A percentile compares a stretch with the other conserved stretches of the same genome.
phyloP scores from a whole-genome alignment of 2,113 vertebrate species.

The Marcusenius ussheri region DNA sequence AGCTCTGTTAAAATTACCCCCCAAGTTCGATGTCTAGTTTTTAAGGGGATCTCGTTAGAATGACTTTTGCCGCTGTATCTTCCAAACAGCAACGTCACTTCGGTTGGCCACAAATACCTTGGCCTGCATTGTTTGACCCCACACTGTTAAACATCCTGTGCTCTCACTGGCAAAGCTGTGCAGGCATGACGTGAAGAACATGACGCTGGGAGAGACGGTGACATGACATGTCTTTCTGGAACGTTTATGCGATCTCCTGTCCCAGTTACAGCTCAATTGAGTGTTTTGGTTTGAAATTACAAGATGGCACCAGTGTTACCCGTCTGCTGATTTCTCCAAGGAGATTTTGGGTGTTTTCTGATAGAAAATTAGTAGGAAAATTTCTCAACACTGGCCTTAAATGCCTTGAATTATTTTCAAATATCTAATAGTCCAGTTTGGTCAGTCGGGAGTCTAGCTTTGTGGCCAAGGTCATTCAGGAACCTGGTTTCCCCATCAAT shows the following conservation, averaged over 20 bases:
- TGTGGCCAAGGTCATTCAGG: neutral
- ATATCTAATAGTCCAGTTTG: neutral
- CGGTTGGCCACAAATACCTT: no score
- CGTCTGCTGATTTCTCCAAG: neutral
- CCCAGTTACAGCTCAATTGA: neutral
- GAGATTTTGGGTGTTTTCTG: neutral
- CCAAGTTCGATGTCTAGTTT: neutral
- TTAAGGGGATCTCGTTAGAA: neutral
- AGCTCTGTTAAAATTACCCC: neutral
- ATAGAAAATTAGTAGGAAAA: neutral
- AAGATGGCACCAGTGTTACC: neutral
- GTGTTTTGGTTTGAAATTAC: neutral
- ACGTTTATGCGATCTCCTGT: neutral
- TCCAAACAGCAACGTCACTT: neutral
- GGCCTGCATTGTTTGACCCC: neutral
- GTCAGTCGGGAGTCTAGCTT: neutral
- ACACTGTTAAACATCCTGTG: neutral
- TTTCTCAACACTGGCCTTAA: neutral
- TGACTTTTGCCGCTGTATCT: neutral
- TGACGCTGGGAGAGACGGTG: neutral
- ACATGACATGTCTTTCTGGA: neutral
- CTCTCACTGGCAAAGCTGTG: neutral
- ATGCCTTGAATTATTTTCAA: slow-evolving; percentile 10
- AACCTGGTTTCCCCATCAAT: neutral
- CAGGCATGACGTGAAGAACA: neutral